phyloP scores from a whole-genome alignment of 2,797 vertebrate species.

The Tokudaia tokunoshimensis region DNA sequence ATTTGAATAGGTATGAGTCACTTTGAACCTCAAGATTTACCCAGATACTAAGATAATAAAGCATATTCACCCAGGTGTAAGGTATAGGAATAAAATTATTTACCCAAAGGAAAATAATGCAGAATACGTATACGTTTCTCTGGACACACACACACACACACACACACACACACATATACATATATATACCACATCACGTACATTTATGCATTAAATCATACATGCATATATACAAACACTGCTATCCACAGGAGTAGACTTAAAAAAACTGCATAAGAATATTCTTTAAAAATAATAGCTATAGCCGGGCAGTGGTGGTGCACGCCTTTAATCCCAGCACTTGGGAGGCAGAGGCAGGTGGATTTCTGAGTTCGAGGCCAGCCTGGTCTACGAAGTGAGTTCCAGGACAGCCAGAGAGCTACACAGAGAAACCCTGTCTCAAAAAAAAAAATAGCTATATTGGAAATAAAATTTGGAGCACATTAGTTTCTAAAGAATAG shows the following conservation, averaged over 20 bases:
- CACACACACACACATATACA: neutral
- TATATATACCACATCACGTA: neutral
- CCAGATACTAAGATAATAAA: conserved; percentile 72
- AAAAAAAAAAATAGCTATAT: neutral
- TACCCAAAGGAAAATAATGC: conserved; percentile 25
- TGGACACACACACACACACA: neutral
- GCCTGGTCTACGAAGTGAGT: too few relatives aligned
- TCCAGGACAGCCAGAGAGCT: too few relatives aligned
- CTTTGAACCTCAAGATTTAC: conserved; percentile 79
- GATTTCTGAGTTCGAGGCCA: too few relatives aligned
- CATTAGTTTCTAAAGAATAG: neutral
- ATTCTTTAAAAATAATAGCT: neutral
- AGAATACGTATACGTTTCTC: conserved; percentile 12
- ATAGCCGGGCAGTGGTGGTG: too few relatives aligned
- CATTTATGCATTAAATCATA: neutral
- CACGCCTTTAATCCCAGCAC: too few relatives aligned
- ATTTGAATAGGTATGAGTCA: conserved; percentile 85
- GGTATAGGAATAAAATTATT: conserved; percentile 66
- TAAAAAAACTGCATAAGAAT: neutral
- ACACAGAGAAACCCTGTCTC: too few relatives aligned
- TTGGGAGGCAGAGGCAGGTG: too few relatives aligned
- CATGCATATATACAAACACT: neutral
- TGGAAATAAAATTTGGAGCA: neutral
- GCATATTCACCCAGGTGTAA: conserved; percentile 62
- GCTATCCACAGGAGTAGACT: neutral